A percentile compares a stretch with the other conserved stretches of the same genome.
Conservation (phyloP, 2,888 invertebrate genomes). For the Entomobrya proxima region DNA sequence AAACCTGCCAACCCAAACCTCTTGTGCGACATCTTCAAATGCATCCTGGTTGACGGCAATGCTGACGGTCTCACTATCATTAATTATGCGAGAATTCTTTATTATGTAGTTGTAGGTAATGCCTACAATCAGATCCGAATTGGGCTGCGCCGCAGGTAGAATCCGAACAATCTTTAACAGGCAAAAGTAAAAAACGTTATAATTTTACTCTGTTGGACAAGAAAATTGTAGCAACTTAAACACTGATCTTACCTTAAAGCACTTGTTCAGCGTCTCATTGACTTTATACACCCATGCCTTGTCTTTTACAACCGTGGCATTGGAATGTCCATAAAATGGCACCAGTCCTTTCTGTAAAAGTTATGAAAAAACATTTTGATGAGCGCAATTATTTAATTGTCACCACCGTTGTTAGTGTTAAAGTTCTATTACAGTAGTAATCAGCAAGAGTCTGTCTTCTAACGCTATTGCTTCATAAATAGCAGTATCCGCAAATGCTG, state of each 20-base stretch:
- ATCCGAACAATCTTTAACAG: conserved; percentile 58
- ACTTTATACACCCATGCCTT: conserved; percentile 23
- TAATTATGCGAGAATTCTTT: too few relatives aligned
- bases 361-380: background rate
- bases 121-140: conserved; percentile 65
- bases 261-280: conserved; percentile 65
- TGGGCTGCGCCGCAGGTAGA: conserved; percentile 37
- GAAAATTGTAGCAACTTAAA: background rate
- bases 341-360: conserved; percentile 67
- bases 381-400: background rate
- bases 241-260: conserved; percentile 73
- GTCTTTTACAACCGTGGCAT: conserved; percentile 56
- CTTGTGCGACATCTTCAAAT: conserved; percentile 34
- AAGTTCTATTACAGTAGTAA: conserved; percentile 60
- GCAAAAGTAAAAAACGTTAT: background rate
- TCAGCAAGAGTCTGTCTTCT: conserved; percentile 67
- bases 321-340: conserved; percentile 68
- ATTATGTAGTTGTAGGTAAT: conserved; percentile 66
- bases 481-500: conserved; percentile 51
- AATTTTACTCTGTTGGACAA: background rate
- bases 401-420: background rate
- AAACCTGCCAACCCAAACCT: conserved; percentile 65
- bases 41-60: too few relatives aligned
- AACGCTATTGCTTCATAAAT: conserved; percentile 68
- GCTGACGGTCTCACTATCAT: background rate